phyloP scores from a whole-genome alignment of 2,797 vertebrate species.

The Smutsia gigantea region DNA sequence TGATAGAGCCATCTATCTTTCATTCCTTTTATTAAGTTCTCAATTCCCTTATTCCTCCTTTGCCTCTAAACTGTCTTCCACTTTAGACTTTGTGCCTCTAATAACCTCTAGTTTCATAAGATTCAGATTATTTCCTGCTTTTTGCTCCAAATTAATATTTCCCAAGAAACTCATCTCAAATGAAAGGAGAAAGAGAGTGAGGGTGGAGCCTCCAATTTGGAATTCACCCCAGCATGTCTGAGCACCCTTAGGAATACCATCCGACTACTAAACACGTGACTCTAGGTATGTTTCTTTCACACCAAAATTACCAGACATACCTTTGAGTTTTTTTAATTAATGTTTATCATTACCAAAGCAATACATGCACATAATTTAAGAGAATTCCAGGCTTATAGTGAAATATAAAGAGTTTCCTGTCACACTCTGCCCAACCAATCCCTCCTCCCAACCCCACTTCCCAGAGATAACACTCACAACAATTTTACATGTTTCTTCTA shows the following conservation, averaged over 20 bases:
- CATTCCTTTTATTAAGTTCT: background rate
- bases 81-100: background rate
- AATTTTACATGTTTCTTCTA: background rate
- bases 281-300: background rate
- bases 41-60: background rate
- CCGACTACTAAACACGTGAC: background rate
- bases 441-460: background rate
- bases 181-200: background rate
- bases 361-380: background rate
- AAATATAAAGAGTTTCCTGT: background rate
- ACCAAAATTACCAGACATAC: background rate
- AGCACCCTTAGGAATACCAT: background rate
- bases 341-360: background rate
- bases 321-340: background rate
- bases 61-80: background rate
- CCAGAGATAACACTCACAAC: slow-evolving; percentile 16
- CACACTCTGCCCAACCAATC: background rate
- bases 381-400: background rate
- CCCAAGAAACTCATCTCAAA: background rate
- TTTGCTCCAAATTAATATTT: background rate
- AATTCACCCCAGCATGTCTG: background rate
- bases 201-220: background rate
- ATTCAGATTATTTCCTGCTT: background rate
- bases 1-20: background rate
- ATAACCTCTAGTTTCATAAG: background rate